Base-by-base conservation (phyloP, 2,797 vertebrate species). In the Luscinia luscinia region DNA sequence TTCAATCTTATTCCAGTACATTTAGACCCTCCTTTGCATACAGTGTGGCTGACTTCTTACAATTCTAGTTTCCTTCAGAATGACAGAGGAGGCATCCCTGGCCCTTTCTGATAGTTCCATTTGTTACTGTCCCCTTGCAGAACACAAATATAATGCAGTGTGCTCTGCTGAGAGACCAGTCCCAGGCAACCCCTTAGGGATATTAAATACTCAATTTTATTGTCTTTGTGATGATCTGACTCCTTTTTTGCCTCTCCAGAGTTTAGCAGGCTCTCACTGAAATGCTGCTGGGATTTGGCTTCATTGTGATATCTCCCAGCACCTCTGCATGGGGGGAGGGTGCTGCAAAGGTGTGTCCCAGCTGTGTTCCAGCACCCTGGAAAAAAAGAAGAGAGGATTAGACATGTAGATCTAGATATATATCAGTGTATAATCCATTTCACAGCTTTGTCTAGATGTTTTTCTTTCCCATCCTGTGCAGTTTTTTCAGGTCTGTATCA, bases 41-140 rank as follows among this genome's bases (percentile, higher is more conserved):
- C 27, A 34, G n/a, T 15, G 16, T 62, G 64, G 26, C 54, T 92
- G 68, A 64, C 43, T 87, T 68, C 79, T 61, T 74, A 34, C 62
- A 93, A 76, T 55, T 38, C 54, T 23, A 10, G 27, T 52, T 91
- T 78, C 70, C 85, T 75, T 87, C 17, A 40, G 34, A 85, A 91
- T 61, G 49, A 79, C n/a, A 67, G 63, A 68, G 80, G 58, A 66
- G 69, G n/a, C 55, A 24, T 79, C 66, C 80, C 3, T 48, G 80
- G 23, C 75, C 58, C 63, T 88, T 85, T 91, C 88, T 72, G 34
- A 27, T 74, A 36, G 48, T 74, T 89, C 84, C 54, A 67, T 91
- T 88, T 95, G 86, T 78, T 93, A 43, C 34, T 52, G 83, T 87
- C 15, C 63, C 79, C 69, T 90, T 93, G 88, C 95, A 95, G 87